Base-by-base conservation (phyloP, 2,113 vertebrate genomes). In the Pelodiscus sinensis region DNA sequence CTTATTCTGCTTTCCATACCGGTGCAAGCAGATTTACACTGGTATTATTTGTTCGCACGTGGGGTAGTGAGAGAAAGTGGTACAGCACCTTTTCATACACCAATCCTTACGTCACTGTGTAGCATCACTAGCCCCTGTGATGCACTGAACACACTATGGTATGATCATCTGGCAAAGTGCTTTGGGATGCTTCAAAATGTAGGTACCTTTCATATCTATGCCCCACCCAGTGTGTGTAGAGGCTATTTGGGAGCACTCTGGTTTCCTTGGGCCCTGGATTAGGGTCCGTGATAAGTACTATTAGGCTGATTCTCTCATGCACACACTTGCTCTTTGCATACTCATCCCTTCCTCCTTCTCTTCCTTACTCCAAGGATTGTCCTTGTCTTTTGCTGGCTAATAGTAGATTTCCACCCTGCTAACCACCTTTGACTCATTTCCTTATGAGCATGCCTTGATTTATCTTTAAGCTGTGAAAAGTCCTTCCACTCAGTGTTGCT, bases 391-490 rank as follows among this genome's bases (percentile, higher is more conserved):
- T 10, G 11, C 25, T 44, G 29, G 15, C 0, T 0, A 24, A 35
- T 51, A 38, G 31, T 80, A 4, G 0, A 0, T 52, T 85, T 62
- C 44, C 7, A 44, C 19, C 35, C 11, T 24, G 35, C 44, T 44
- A 44, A 38, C 35, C 71, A 75, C 35, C n/a, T 16, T 75, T 2
- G 62, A 16, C 9, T 54, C 24, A 0, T 82, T 91, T 89, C 52
- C 89, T 89, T 83, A 50, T 62, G 57, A 55, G 14, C 35, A 4
- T 2, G 31, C 1, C 0, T 0, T 60, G 78, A 65, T 52, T 92
- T 92, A 83, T 84, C 91, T 84, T 75, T 44, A 75, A 75, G 35
- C n/a, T 75, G 38, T 75, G 35, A 75, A 75, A 75, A 75, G 5
- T 75, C 71, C 21, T 75, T 24, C 21, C 35, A 44, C 21, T 11